Evolutionary conservation across 2,113 vertebrate species (phyloP).

Genomic region (Paraplagusia blochii): DNA sequence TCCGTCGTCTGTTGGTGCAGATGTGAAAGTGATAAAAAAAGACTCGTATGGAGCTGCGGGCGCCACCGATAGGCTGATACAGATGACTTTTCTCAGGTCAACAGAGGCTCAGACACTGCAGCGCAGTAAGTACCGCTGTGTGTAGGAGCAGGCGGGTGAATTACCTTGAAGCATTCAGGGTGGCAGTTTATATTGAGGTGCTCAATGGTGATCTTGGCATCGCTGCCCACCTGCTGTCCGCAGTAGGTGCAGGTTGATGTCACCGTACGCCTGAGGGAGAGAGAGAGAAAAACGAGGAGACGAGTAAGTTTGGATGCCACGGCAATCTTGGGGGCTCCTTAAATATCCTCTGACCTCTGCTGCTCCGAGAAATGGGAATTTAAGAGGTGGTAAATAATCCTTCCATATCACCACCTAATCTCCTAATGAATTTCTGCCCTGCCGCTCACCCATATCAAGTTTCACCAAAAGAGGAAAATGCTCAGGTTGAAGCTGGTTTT

Average conservation of each 20-base stretch:
- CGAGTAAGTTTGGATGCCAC: slow-evolving; percentile 20
- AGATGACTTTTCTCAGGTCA: not conserved
- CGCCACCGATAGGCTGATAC: not conserved
- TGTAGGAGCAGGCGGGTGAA: not conserved
- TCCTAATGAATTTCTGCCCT: slow-evolving; percentile 49
- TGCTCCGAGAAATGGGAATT: slow-evolving; percentile 19
- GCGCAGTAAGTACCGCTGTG: not conserved
- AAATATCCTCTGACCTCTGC: slow-evolving; percentile 29
- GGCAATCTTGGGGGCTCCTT: not conserved
- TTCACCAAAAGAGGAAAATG: slow-evolving; percentile 33
- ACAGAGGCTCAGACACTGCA: slow-evolving; percentile 1
- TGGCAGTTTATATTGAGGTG: slow-evolving; percentile 88
- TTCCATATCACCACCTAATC: slow-evolving; percentile 36
- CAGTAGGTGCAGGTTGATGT: slow-evolving; percentile 83
- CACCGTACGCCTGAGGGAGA: slow-evolving; percentile 31
- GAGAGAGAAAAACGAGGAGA: slow-evolving; percentile 16
- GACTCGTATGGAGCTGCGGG: not conserved
- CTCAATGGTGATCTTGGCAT: slow-evolving; percentile 86
- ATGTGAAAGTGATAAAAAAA: not conserved
- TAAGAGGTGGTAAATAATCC: slow-evolving; percentile 52
- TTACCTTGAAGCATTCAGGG: slow-evolving; percentile 85
- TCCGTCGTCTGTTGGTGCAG: not conserved
- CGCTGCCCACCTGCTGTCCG: slow-evolving; percentile 76
- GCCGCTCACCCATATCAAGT: slow-evolving; percentile 36
- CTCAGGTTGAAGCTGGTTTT: slow-evolving; percentile 26